phyloP scores from a whole-genome alignment of 2,797 vertebrate genomes.

The Lepilemur septentrionalis region DNA sequence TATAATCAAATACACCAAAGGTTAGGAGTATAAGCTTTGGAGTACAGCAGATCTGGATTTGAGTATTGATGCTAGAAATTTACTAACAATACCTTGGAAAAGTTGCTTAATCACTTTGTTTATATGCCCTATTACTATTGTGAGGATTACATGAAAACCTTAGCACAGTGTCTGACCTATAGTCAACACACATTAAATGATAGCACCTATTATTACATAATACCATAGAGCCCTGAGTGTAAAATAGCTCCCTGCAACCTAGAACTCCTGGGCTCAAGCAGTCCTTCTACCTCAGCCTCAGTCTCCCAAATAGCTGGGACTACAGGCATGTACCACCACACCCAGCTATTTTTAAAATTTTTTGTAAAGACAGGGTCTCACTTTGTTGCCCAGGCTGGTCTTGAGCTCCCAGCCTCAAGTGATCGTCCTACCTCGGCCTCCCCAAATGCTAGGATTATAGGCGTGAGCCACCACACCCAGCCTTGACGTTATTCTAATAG shows the following conservation, averaged over 20 bases:
- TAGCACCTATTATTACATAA: neutral
- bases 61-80: neutral
- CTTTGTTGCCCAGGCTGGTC: neutral
- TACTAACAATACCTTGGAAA: neutral
- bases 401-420: neutral
- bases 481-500: neutral
- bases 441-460: neutral
- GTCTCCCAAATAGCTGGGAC: neutral
- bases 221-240: neutral
- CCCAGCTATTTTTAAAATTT: neutral
- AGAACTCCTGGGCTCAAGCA: neutral
- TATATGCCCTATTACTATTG: neutral
- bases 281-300: neutral
- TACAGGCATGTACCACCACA: neutral
- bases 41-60: neutral
- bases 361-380: neutral
- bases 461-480: neutral
- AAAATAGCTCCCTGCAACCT: neutral
- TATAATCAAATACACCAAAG: neutral
- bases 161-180: neutral
- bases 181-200: neutral
- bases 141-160: neutral
- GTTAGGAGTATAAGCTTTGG: neutral
- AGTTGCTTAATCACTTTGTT: neutral
- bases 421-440: neutral